phyloP scores from a whole-genome alignment of 2,888 invertebrate genomes.

The Archips crataeganus region DNA sequence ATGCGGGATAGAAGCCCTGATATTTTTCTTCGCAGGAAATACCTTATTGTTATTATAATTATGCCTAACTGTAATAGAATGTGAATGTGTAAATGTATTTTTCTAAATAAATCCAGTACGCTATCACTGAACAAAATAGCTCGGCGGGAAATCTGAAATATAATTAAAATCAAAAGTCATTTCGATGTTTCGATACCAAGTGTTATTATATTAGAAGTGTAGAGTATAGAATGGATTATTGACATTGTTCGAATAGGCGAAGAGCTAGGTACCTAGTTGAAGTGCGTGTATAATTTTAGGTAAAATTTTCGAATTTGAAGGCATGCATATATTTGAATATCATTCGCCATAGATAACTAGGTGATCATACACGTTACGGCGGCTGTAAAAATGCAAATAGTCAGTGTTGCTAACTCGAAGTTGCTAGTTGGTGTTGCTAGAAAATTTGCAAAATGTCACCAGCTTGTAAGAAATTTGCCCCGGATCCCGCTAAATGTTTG shows the following conservation, averaged over 20 bases:
- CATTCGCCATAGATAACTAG: background rate
- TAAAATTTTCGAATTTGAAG: background rate
- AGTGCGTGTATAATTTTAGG: background rate
- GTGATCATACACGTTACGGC: no score
- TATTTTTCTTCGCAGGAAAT: background rate
- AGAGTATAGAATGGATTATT: background rate
- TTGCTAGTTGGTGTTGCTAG: no score
- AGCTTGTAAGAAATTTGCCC: no score
- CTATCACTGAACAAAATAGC: conserved; percentile 16
- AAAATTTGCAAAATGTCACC: no score
- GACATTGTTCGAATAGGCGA: conserved; percentile 5
- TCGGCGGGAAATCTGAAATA: background rate
- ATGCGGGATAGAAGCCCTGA: background rate
- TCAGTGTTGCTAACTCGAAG: no score
- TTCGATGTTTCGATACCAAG: conserved; percentile 5
- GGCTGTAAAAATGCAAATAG: no score
- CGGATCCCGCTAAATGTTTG: no score
- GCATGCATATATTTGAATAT: background rate
- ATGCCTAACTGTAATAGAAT: background rate
- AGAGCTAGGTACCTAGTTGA: conserved; percentile 3
- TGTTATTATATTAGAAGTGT: conserved; percentile 2
- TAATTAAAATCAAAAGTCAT: conserved; percentile 1
- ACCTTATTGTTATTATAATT: background rate
- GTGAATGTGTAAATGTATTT: conserved; percentile 11
- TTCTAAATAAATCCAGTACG: conserved; percentile 7